Evolutionary conservation across 2,797 vertebrate species (phyloP).

Genomic region (Phoxinus dragarum): DNA sequence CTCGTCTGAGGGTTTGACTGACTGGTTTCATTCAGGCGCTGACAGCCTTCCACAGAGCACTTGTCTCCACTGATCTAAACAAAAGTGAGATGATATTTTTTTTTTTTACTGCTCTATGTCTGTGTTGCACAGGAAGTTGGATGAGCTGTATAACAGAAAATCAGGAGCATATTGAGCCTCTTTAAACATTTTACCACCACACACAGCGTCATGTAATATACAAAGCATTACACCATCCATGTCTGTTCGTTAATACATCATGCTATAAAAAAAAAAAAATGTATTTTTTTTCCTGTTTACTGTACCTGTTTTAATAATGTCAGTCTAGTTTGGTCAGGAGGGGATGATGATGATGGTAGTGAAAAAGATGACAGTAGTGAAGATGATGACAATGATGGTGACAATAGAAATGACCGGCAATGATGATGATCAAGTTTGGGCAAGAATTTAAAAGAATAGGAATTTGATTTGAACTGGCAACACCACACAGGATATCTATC

Average conservation of each 20-base stretch:
- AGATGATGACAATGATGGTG: background rate
- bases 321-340: background rate
- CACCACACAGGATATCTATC: too few species aligned
- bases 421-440: too few species aligned
- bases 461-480: too few species aligned
- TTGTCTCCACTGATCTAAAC: constrained; percentile 47
- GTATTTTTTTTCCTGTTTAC: too few species aligned
- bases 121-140: constrained; percentile 14
- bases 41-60: constrained; percentile 39
- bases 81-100: constrained; percentile 41
- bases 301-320: background rate
- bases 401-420: background rate
- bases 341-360: too few species aligned
- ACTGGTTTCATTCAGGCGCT: constrained; percentile 46
- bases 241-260: background rate
- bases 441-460: too few species aligned
- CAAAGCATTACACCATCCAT: background rate
- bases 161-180: background rate
- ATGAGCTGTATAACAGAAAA: constrained; percentile 1
- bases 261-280: background rate
- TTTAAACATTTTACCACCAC: constrained; percentile 15
- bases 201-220: background rate
- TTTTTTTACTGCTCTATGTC: constrained; percentile 30
- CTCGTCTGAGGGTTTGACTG: constrained; percentile 40
- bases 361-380: background rate